Evolutionary conservation across 1,140 invertebrate genomes (phyloP).

Genomic region (Aplysia californica): DNA sequence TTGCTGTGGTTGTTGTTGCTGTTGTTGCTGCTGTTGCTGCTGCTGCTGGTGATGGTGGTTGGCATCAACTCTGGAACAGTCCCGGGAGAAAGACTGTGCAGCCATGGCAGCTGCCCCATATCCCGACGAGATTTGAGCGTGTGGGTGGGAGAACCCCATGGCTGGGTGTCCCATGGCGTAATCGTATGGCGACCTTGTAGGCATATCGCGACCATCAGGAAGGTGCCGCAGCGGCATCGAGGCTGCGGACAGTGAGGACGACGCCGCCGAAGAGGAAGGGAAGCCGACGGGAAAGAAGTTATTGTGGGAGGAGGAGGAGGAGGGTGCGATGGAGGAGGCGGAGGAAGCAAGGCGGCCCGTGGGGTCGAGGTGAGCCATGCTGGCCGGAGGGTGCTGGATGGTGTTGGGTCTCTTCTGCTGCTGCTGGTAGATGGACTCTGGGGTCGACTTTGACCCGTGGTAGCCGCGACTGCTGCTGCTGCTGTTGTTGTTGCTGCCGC

Average conservation of each 20-base stretch:
- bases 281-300: conserved; percentile 26
- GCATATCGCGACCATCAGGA: conserved; percentile 11
- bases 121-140: conserved; percentile 13
- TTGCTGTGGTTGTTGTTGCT: conserved; percentile 6
- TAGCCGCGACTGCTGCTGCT: background rate
- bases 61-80: conserved; percentile 21
- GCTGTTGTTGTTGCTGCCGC: background rate
- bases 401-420: conserved; percentile 28
- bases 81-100: conserved; percentile 14
- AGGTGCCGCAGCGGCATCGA: conserved; percentile 26
- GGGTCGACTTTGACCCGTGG: conserved; percentile 5
- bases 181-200: conserved; percentile 25
- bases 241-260: conserved; percentile 10
- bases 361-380: conserved; percentile 17
- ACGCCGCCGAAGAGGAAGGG: background rate
- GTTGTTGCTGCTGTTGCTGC: conserved; percentile 18
- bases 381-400: conserved; percentile 21
- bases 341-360: conserved; percentile 10
- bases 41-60: conserved; percentile 31
- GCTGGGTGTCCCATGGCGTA: conserved; percentile 26
- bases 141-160: conserved; percentile 29
- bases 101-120: conserved; percentile 18
- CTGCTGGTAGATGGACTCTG: conserved; percentile 29
- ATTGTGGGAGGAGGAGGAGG: background rate
- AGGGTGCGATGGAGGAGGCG: background rate